phyloP scores from a whole-genome alignment of 64 coral and sea anemone species.

The Platygyra sinensis region DNA sequence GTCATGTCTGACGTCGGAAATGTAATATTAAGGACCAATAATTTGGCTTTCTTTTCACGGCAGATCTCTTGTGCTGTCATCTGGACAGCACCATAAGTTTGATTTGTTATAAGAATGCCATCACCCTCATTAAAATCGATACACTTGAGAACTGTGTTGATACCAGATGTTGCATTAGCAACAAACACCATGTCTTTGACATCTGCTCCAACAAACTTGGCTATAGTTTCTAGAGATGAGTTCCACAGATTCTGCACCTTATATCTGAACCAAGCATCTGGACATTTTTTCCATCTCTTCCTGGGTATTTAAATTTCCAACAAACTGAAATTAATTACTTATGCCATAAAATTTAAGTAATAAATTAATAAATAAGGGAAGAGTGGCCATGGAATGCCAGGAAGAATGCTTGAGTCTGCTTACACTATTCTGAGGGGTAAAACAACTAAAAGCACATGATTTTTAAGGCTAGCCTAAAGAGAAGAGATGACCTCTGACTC shows the following conservation, averaged over 20 bases:
- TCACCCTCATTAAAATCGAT: conserved; percentile 69
- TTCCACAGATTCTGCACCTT: conserved; percentile 62
- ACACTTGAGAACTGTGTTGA: conserved; percentile 65
- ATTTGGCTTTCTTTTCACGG: conserved; percentile 70
- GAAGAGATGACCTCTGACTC: too few relatives aligned
- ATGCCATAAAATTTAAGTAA: background rate
- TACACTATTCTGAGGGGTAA: too few relatives aligned
- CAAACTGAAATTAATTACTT: background rate
- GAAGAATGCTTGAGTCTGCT: too few relatives aligned
- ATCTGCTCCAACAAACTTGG: conserved; percentile 72
- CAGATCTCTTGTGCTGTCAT: conserved; percentile 80
- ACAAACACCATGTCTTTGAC: conserved; percentile 80
- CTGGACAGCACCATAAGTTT: conserved; percentile 80
- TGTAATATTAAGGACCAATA: conserved; percentile 83
- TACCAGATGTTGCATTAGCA: conserved; percentile 67
- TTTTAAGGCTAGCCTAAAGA: too few relatives aligned
- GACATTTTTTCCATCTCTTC: conserved; percentile 65
- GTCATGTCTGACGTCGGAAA: conserved; percentile 79
- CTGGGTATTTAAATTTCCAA: conserved; percentile 14
- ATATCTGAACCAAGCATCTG: conserved; percentile 74
- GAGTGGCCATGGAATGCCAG: too few relatives aligned
- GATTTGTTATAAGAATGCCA: conserved; percentile 78
- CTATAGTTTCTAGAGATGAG: conserved; percentile 56
- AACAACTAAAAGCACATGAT: too few relatives aligned
- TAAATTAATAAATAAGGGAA: background rate